phyloP scores from a whole-genome alignment of 2,888 invertebrate species.

The Acronicta alni region DNA sequence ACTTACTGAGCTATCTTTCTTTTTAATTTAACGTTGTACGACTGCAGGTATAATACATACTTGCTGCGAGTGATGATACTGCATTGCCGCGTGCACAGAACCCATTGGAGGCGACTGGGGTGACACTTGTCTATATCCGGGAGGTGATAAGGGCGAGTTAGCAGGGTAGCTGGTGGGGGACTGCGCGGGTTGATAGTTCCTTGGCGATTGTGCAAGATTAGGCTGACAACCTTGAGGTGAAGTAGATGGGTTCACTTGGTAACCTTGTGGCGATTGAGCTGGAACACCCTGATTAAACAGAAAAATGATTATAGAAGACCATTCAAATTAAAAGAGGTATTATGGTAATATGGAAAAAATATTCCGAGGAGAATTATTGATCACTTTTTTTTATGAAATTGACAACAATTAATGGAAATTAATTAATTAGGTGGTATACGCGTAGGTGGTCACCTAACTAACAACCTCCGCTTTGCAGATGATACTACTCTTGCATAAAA shows the following conservation, averaged over 20 bases:
- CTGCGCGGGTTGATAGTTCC: slow-evolving; percentile 88
- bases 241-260: slow-evolving; percentile 88
- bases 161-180: slow-evolving; percentile 85
- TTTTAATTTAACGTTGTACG: slow-evolving; percentile 1
- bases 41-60: slow-evolving; percentile 66
- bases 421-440: too few species aligned
- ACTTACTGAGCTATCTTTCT: background rate
- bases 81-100: slow-evolving; percentile 84
- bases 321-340: too few species aligned
- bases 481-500: too few species aligned
- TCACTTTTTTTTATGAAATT: too few species aligned
- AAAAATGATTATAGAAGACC: background rate
- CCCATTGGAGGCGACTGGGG: slow-evolving; percentile 86
- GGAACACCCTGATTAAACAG: slow-evolving; percentile 73
- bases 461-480: too few species aligned
- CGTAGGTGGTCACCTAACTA: too few species aligned
- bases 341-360: too few species aligned
- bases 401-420: too few species aligned
- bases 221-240: slow-evolving; percentile 86
- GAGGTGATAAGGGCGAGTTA: slow-evolving; percentile 88
- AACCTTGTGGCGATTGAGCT: slow-evolving; percentile 86
- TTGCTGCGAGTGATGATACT: slow-evolving; percentile 86
- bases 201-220: slow-evolving; percentile 79
- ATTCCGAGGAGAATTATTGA: too few species aligned
- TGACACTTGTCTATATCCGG: slow-evolving; percentile 85